phyloP scores from a whole-genome alignment of 1,140 invertebrate genomes.

The Metaphire vulgaris region DNA sequence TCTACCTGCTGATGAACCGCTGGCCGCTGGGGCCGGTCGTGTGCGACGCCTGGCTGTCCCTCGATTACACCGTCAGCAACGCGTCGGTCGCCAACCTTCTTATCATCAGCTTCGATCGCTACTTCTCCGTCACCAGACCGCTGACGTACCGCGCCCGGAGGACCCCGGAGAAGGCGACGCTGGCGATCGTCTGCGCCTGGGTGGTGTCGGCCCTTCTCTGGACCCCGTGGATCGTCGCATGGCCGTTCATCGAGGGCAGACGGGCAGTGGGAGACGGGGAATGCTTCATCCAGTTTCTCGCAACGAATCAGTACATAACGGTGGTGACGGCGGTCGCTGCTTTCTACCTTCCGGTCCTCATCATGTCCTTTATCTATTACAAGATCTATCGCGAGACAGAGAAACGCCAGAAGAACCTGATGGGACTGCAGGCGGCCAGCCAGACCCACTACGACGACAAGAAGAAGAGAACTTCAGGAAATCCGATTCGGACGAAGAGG shows the following conservation, averaged over 20 bases:
- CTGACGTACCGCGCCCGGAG: conserved; percentile 92
- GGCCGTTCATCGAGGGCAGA: conserved; percentile 76
- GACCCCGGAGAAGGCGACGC: conserved; percentile 79
- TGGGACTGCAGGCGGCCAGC: conserved; percentile 70
- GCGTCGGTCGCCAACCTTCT: conserved; percentile 52
- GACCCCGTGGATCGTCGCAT: conserved; percentile 98
- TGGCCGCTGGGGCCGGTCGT: conserved; percentile 48
- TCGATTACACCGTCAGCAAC: conserved; percentile 65
- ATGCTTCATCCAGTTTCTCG: conserved; percentile 98
- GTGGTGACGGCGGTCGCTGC: conserved; percentile 72
- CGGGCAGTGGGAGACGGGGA: conserved; percentile 72
- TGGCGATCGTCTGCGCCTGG: conserved; percentile 74
- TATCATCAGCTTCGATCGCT: conserved; percentile 74
- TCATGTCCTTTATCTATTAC: conserved; percentile 50
- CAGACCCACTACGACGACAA: background rate
- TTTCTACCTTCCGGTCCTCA: conserved; percentile 87
- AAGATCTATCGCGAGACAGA: conserved; percentile 85
- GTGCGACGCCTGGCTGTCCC: conserved; percentile 60
- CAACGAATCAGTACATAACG: conserved; percentile 91
- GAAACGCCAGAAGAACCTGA: conserved; percentile 86
- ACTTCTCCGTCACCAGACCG: conserved; percentile 81
- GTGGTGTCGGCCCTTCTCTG: conserved; percentile 64
- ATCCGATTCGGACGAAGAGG: background rate
- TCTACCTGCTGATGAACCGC: conserved; percentile 46
- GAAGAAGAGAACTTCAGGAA: background rate